phyloP scores from a whole-genome alignment of 2,797 vertebrate genomes.

The Clarias fuscus region DNA sequence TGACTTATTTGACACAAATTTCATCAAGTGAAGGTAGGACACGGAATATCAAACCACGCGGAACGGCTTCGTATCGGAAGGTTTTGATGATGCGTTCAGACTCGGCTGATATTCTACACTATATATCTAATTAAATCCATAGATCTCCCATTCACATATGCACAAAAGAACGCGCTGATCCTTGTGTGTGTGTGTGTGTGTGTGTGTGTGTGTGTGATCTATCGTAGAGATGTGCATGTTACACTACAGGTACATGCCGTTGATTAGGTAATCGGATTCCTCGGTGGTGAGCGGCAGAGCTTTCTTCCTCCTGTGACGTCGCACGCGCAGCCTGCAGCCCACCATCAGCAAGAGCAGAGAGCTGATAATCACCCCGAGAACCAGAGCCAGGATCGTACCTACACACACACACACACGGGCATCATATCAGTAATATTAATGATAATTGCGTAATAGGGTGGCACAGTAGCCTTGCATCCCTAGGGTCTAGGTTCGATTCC shows the following conservation, averaged over 20 bases:
- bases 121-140: background rate
- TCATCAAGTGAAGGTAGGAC: slow-evolving; percentile 20
- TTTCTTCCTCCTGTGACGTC: slow-evolving; percentile 92
- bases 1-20: background rate
- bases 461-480: no score
- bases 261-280: slow-evolving; percentile 99
- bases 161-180: background rate
- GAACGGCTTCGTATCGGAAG: background rate
- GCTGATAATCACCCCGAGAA: slow-evolving; percentile 90
- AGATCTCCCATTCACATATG: background rate
- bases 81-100: background rate
- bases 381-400: slow-evolving; percentile 94
- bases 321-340: slow-evolving; percentile 85
- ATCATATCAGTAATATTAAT: slow-evolving; percentile 24
- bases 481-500: no score
- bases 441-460: background rate
- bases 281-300: slow-evolving; percentile 92
- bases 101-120: background rate
- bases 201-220: no score
- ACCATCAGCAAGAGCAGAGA: slow-evolving; percentile 92
- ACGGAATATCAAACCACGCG: background rate
- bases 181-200: background rate
- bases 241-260: slow-evolving; percentile 93
- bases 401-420: slow-evolving; percentile 42
- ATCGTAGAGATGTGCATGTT: background rate